Base-by-base conservation (phyloP, 1,140 invertebrate species). In the Eueides isabella region DNA sequence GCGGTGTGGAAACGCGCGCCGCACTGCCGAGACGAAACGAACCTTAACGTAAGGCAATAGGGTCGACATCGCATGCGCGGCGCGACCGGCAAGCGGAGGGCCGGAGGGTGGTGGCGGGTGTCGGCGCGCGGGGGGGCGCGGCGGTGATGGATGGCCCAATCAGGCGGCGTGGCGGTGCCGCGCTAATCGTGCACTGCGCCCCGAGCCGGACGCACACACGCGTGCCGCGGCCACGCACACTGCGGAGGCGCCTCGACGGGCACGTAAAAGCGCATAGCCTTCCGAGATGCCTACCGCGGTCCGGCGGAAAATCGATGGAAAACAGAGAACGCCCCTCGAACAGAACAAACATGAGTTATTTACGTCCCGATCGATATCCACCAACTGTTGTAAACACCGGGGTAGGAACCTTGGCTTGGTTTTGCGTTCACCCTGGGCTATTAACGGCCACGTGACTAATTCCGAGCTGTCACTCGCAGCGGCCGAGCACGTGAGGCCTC, bases 111-210 rank as follows among this genome's bases (percentile, higher is more conserved):
- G 70, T 67, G 78, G 75, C 80, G 63, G 79, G 88, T 66, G 80
- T 28, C 82, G 35, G 4, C 1, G 35, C 14, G 35, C 35, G 35
- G 35, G 35, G 35, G 75, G 74, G 72, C 81, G 77, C 66, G 79
- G 87, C 80, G 71, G 87, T 91, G 90, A 92, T 92, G 90, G 90
- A 92, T 92, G 88, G 90, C 89, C 90, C 90, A 92, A 92, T 92
- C 90, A 89, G 90, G 89, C 90, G 86, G 88, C 89, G 88, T 83
- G 85, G 86, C 87, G 87, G 85, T 82, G 74, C 74, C 85, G 85
- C 86, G 85, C 86, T 90, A 92, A 90, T 88, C 88, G 88, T 86
- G 87, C 90, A 88, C 79, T 89, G 87, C 82, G 89, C 86, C 83
- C 85, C 79, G 82, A 78, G 74, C 63, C 74, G 74, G 79, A 81